Evolutionary conservation across 2,113 vertebrate species (phyloP).

Genomic region (Heteronetta atricapilla): DNA sequence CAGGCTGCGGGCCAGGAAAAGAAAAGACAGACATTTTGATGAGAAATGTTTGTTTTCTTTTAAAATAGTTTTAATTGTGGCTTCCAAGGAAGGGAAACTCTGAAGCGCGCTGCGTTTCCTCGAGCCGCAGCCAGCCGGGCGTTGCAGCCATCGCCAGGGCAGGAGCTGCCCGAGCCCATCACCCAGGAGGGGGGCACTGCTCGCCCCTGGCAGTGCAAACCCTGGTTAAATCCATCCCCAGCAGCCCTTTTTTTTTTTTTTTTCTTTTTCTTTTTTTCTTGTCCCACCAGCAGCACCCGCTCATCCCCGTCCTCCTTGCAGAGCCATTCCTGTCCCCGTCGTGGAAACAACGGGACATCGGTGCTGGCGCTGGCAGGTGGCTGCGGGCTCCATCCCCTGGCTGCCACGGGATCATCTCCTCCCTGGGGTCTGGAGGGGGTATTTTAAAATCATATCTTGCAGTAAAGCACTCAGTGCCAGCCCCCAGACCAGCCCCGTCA

Average conservation of each 20-base stretch:
- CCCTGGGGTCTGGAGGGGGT: background rate
- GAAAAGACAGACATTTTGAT: background rate
- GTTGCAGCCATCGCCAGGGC: background rate
- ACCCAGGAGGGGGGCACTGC: accelerated
- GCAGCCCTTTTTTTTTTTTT: background rate
- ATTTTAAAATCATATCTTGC: background rate
- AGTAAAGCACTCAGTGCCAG: background rate
- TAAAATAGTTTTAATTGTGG: conserved; percentile 32
- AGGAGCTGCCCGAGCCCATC: background rate
- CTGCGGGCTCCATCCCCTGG: background rate
- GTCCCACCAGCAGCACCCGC: background rate
- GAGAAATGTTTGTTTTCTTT: conserved; percentile 39
- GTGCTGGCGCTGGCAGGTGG: background rate
- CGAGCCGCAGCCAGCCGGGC: accelerated
- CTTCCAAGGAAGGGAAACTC: background rate
- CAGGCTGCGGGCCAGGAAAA: background rate
- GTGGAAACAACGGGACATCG: background rate
- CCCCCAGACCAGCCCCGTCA: background rate
- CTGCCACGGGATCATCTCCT: background rate
- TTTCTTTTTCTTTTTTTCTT: too few species aligned
- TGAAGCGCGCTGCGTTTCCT: background rate
- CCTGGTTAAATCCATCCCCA: background rate
- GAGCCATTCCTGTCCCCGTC: background rate
- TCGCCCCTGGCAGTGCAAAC: background rate
- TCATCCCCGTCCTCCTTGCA: background rate